Evolutionary conservation across 2,888 invertebrate species (phyloP).

Genomic region (Nomada ferruginata): DNA sequence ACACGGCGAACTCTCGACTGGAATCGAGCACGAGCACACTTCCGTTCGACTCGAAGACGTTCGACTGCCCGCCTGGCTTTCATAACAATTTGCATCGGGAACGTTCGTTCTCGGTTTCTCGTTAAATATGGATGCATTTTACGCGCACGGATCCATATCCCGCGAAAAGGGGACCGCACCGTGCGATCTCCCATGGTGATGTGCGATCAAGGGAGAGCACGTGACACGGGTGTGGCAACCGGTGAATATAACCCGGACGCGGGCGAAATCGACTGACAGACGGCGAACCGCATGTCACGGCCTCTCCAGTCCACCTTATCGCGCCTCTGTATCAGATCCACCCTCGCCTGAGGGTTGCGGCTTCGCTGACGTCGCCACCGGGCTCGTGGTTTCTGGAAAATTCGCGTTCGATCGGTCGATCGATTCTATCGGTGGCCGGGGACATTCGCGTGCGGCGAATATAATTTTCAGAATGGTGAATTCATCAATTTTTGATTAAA

Average conservation of each 20-base stretch:
- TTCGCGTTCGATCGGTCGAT: conserved; percentile 8
- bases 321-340: conserved; percentile 61
- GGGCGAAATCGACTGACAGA: conserved; percentile 65
- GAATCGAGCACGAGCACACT: conserved; percentile 1
- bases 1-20: conserved; percentile 67
- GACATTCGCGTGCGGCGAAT: too few species aligned
- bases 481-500: not conserved
- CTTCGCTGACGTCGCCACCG: conserved; percentile 24
- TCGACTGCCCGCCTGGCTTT: conserved; percentile 72
- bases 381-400: conserved; percentile 38
- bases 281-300: conserved; percentile 64
- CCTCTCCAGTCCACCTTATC: conserved; percentile 64
- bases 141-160: conserved; percentile 68
- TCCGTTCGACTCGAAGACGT: conserved; percentile 4
- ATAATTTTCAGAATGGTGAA: too few species aligned
- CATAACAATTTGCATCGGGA: conserved; percentile 82
- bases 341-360: conserved; percentile 58
- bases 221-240: conserved; percentile 67
- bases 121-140: conserved; percentile 82
- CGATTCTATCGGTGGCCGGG: not conserved
- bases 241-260: conserved; percentile 59
- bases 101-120: conserved; percentile 68
- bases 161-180: conserved; percentile 55
- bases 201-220: conserved; percentile 57
- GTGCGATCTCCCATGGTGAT: conserved; percentile 44